Conservation (phyloP, 2,113 vertebrate genomes). For the Vombatus ursinus region DNA sequence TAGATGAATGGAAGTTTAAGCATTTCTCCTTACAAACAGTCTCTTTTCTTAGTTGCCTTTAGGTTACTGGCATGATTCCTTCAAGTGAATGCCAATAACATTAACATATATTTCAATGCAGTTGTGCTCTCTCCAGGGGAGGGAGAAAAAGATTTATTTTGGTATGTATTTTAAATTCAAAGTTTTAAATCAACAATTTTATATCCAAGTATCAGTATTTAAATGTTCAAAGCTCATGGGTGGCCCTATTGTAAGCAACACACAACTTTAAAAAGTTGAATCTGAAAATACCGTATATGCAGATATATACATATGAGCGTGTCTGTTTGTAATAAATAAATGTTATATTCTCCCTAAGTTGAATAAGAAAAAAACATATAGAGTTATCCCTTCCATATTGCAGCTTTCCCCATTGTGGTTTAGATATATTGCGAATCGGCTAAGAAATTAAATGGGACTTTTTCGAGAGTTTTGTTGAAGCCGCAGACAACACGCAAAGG, state of each 20-base stretch:
- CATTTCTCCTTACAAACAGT: slow-evolving; percentile 54
- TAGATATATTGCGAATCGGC: background rate
- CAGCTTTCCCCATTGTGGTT: background rate
- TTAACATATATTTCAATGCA: slow-evolving; percentile 37
- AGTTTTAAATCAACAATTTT: slow-evolving; percentile 47
- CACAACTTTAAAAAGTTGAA: background rate
- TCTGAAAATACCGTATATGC: background rate
- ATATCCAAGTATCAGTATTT: slow-evolving; percentile 12
- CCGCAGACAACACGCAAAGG: background rate
- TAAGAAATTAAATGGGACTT: background rate
- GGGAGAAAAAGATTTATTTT: slow-evolving; percentile 41
- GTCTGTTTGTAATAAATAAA: background rate
- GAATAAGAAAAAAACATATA: background rate
- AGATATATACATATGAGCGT: background rate
- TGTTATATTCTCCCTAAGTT: background rate
- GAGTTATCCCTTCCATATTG: background rate
- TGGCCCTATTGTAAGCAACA: background rate
- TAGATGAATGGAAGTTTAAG: slow-evolving; percentile 54
- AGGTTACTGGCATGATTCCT: slow-evolving; percentile 32
- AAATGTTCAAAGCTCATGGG: background rate
- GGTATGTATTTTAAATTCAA: slow-evolving; percentile 38
- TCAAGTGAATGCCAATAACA: slow-evolving; percentile 32
- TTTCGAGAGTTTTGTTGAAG: background rate
- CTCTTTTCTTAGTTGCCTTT: slow-evolving; percentile 47
- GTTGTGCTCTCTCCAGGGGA: slow-evolving; percentile 7